Base-by-base conservation (phyloP, 2,113 vertebrate species). In the Platichthys flesus region DNA sequence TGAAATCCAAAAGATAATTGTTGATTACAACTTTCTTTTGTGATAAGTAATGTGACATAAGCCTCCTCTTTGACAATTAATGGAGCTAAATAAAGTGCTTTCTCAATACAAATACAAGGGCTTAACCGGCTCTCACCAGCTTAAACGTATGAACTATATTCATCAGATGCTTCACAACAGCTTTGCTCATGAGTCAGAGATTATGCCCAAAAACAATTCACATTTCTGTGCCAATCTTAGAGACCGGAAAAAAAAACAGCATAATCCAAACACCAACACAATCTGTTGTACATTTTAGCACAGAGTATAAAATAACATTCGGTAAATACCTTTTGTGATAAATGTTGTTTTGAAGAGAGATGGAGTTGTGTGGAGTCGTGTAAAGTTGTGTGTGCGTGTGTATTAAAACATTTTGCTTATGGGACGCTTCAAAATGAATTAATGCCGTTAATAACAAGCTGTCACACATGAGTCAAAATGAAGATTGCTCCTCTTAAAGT, bases 401-500 rank as follows among this genome's bases (percentile, higher is more conserved):
- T 76, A 45, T 45, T 24, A 37, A 23, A 51, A 13, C 62, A 40
- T 37, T 31, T 35, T 66, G n/a, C 45, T 24, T 60, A 18, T 26
- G 15, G 16, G 26, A 47, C 45, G 16, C n/a, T 66, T 68, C 13
- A 68, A 58, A 69, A 66, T 21, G 2, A 85, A 8, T 77, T 69
- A 74, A 71, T 65, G 67, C 31, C 45, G 64, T 78, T 82, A 81
- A 84, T 83, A 82, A 86, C 40, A 65, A 84, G 77, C 65, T 77
- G 82, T 84, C 84, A 84, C 68, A 74, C 75, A 80, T 55, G 65
- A 62, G 67, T 89, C 74, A 87, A 85, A 83, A 86, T 69, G 35
- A 84, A 84, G 71, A 82, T 83, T 78, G 85, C 75, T 83, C 57
- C 51, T 68, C 84, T 88, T 78, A 81, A 89, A 69, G 37, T 76